Base-by-base conservation (phyloP, 2,113 vertebrate species). In the Rhinolophus sinicus region DNA sequence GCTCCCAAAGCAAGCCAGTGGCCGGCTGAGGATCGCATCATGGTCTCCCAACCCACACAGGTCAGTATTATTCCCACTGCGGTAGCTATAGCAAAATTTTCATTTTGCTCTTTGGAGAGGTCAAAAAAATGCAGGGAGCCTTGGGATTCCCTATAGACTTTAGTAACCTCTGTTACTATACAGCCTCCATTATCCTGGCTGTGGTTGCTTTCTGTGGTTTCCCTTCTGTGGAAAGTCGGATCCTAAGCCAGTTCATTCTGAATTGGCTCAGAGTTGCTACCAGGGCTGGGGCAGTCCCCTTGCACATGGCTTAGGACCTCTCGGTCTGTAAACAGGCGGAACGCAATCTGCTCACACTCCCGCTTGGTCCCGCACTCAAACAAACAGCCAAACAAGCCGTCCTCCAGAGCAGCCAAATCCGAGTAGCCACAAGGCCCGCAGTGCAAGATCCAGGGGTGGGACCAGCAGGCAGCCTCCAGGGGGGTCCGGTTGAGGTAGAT, bases 361-460 rank as follows among this genome's bases (percentile, higher is more conserved):
- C 15, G 56, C 70, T 58, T 5, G 8, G 35, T 8, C 2, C 99
- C 99, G 22, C 99, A 98, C 97, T 99, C 99, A 95, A 99, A 99
- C 95, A 99, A 92, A 96, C 99, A 99, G 0, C 98, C 99, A 2
- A 99, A 99, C 13, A 97, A n/a, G 12, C 98, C 98, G 56, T 98
- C 98, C n/a, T 98, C 98, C 40, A 98, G 97, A 1, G 98, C 98
- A 1, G 99, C 99, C 97, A 99, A 97, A 98, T 99, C 99, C 0
- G 99, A 99, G 89, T 99, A 99, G 1, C 99, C 99, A 0, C 99
- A 99, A 0, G 99, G 99, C 0, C 99, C 99, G 0, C 35, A 11
- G 87, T 99, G 97, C 95, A 99, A 96, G 96, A 99, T 95, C 99
- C 98, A 99, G 0, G 99, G 99, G 0, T 0, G 72, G 80, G 97